phyloP scores from a whole-genome alignment of 2,888 invertebrate genomes.

The Diadegma fenestrale region DNA sequence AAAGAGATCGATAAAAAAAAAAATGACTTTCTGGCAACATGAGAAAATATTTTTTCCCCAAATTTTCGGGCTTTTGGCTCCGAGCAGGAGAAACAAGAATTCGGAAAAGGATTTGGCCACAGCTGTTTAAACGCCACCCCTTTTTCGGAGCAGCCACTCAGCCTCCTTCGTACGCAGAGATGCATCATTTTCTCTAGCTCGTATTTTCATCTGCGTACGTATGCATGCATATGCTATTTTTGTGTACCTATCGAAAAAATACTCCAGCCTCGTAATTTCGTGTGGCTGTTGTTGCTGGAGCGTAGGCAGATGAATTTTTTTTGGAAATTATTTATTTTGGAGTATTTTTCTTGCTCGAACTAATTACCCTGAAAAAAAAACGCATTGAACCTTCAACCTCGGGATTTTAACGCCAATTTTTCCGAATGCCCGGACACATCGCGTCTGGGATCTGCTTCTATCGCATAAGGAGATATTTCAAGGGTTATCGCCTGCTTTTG shows the following conservation, averaged over 20 bases:
- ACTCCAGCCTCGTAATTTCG: not conserved
- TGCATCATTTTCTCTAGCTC: slow-evolving; percentile 64
- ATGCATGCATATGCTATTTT: slow-evolving; percentile 18
- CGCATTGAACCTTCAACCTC: not conserved
- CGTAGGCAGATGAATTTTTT: not conserved
- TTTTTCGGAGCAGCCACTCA: slow-evolving; percentile 63
- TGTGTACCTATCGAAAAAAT: not conserved
- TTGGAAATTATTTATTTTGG: not conserved
- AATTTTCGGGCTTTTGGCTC: slow-evolving; percentile 68
- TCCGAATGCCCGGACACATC: not conserved
- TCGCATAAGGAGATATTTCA: not conserved
- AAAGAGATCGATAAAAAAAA: not conserved
- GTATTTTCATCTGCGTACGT: slow-evolving; percentile 44
- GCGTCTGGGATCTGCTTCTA: slow-evolving; percentile 14
- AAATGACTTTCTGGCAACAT: slow-evolving; percentile 35
- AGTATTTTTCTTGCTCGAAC: too few species aligned
- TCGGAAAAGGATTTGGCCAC: slow-evolving; percentile 75
- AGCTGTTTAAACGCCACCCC: slow-evolving; percentile 79
- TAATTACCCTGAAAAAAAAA: not conserved
- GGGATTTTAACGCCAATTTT: not conserved
- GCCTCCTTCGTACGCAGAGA: slow-evolving; percentile 52
- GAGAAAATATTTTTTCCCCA: slow-evolving; percentile 76
- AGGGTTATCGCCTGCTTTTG: slow-evolving; percentile 15
- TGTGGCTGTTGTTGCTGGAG: not conserved
- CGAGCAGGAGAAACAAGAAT: slow-evolving; percentile 45